Conservation (phyloP, 2,888 invertebrate species). For the Lasioglossum oenotherae region DNA sequence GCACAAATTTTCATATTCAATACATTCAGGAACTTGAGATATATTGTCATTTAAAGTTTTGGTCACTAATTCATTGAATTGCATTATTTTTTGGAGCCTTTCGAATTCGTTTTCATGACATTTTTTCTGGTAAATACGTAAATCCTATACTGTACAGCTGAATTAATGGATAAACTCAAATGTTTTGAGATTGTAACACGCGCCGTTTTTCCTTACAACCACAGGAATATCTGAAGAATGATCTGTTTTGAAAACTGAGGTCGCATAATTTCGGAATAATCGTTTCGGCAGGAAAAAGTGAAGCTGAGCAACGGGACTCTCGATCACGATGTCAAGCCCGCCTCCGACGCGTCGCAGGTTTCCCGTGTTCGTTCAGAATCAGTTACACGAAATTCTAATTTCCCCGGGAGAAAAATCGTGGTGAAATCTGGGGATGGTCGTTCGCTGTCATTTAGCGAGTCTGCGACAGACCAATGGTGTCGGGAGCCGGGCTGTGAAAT, state of each 20-base stretch:
- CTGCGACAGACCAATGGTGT: not conserved
- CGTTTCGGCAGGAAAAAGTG: not conserved
- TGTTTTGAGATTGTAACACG: no score
- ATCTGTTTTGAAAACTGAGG: not conserved
- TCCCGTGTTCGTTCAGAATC: not conserved
- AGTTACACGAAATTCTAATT: slow-evolving; percentile 4
- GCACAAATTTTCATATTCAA: not conserved
- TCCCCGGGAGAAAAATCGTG: not conserved
- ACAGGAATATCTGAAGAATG: no score
- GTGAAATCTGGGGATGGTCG: not conserved
- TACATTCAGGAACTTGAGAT: not conserved
- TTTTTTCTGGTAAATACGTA: no score
- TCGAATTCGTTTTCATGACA: no score
- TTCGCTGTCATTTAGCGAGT: slow-evolving; percentile 42
- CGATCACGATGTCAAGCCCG: not conserved
- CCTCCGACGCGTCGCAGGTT: not conserved
- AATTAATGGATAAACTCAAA: no score
- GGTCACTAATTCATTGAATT: no score
- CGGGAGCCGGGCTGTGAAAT: slow-evolving; percentile 23
- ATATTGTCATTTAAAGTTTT: no score
- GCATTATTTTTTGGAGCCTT: no score
- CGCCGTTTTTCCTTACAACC: no score
- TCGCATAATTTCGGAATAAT: not conserved
- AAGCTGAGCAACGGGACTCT: not conserved
- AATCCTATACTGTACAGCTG: no score